Base-by-base conservation (phyloP, 37 sponge, comb jelly and placozoan genomes). In the Beroe ovata region DNA sequence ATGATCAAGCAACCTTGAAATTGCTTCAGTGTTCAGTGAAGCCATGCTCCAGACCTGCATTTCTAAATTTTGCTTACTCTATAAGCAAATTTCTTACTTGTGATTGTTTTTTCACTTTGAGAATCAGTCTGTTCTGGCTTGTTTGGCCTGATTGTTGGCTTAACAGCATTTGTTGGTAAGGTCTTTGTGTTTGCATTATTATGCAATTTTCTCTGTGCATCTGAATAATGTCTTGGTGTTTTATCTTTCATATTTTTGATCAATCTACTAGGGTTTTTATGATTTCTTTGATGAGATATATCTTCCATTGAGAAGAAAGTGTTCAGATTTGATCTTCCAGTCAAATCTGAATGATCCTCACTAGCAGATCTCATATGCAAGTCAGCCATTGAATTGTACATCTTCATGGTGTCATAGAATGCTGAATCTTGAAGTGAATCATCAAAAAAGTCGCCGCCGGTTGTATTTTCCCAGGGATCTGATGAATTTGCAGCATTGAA, bases 371-470 rank as follows among this genome's bases (percentile, higher is more conserved):
- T 28, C 23, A 25, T 62, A 25, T 62, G 36, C 38, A 77, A 25
- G 41, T 77, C 84, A 21, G 54, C 84, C 84, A 77, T 41, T 26
- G 84, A 77, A 35, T 35, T 77, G 84, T 77, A 42, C 54, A 77
- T 39, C 28, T 77, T 77, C 21, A 42, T 42, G 54, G 19, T 77
- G 42, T 23, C 33, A 35, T 42, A 77, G 28, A 19, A 66, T 29
- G 1, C 34, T 66, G 69, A 39, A 40, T 77, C 84, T 40, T 77
- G 84, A 23, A 77, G 25, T 42, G 84, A 42, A 42, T 77, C 84
- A n/a, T 77, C 84, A 42, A 77, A 77, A 29, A 77, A 77, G 84
- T 77, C 42, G 8, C 54, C 84, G 20, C 33, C 84, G 1, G 54
- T 41, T 26, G 54, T 77, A 36, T 77, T 40, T 42, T 33, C 84